Conservation (phyloP, 53 echinoderm and acorn worm genomes). For the Paelopatides confundens region DNA sequence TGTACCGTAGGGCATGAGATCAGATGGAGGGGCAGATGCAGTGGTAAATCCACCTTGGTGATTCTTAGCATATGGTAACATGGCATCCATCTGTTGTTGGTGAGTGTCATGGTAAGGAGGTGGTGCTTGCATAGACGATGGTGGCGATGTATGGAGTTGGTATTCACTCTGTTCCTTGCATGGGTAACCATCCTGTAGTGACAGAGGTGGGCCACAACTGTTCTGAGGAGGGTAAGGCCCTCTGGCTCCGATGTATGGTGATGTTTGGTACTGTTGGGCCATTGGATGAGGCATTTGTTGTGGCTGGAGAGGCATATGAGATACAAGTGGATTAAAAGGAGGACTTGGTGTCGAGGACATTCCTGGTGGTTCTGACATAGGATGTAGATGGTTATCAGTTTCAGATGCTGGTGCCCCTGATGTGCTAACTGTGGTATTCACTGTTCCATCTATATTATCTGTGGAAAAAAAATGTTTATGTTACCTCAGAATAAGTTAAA, state of each 20-base stretch:
- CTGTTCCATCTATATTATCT: constrained; percentile 27
- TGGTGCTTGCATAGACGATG: constrained; percentile 22
- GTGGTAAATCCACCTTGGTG: constrained; percentile 12
- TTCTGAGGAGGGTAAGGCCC: constrained; percentile 15
- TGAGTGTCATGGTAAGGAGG: constrained; percentile 15
- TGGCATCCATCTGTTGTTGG: not conserved
- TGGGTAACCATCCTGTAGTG: not conserved
- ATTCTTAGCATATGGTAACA: not conserved
- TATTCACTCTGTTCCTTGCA: not conserved
- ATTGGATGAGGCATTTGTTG: constrained; percentile 24
- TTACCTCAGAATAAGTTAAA: too few relatives aligned
- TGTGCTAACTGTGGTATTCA: constrained; percentile 20
- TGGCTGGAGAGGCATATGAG: not conserved
- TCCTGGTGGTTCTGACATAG: not conserved
- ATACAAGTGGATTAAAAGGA: not conserved
- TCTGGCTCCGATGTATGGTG: not conserved
- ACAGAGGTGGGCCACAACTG: not conserved
- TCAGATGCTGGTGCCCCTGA: not conserved
- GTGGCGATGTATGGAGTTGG: not conserved
- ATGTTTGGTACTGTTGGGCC: not conserved
- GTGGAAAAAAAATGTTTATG: not conserved
- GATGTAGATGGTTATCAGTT: not conserved
- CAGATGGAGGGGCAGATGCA: not conserved
- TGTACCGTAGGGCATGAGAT: constrained; percentile 1
- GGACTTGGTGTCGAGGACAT: constrained; percentile 1